These are phyloP conservation scores for Lycaon pictus DNA, from an alignment of 2,113 vertebrate species.

Conservation along the genomic window DNA sequence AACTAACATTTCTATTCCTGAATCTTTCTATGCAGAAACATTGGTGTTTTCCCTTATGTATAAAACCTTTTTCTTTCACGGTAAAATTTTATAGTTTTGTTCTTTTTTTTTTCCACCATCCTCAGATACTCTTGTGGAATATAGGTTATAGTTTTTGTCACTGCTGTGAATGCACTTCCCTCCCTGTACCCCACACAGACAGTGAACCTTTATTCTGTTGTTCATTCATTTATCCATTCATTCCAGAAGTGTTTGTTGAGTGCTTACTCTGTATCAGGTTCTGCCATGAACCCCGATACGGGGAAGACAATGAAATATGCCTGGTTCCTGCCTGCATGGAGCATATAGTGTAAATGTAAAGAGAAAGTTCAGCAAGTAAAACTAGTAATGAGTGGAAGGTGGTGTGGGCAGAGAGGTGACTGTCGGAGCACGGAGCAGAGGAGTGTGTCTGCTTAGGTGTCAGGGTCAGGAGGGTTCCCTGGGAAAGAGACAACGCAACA, in stretches of 20 bases:
- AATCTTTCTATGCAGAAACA: background rate
- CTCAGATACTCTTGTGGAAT: background rate
- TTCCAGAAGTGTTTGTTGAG: background rate
- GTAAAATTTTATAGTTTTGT: background rate
- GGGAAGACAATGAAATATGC: background rate
- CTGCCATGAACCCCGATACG: no score
- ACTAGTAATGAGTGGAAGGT: background rate
- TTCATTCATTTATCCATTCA: background rate
- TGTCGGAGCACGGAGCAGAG: background rate
- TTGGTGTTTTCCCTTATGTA: background rate
- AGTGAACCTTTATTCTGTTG: background rate
- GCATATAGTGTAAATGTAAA: background rate
- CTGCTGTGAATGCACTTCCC: background rate
- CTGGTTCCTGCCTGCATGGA: background rate
- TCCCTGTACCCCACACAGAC: no score
- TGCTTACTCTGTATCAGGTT: background rate
- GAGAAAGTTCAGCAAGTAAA: background rate
- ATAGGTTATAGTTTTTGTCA: background rate
- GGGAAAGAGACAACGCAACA: background rate
- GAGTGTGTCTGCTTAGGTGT: rapidly evolving
- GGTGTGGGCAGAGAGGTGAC: background rate
- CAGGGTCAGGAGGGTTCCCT: background rate
- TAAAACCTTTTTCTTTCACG: background rate
- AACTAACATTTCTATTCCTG: background rate
- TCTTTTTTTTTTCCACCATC: background rate